Evolutionary conservation across 2,888 invertebrate species (phyloP), one percentile per base, ranked within the genome.

Genomic region (Aleiodes leptofemur): DNA sequence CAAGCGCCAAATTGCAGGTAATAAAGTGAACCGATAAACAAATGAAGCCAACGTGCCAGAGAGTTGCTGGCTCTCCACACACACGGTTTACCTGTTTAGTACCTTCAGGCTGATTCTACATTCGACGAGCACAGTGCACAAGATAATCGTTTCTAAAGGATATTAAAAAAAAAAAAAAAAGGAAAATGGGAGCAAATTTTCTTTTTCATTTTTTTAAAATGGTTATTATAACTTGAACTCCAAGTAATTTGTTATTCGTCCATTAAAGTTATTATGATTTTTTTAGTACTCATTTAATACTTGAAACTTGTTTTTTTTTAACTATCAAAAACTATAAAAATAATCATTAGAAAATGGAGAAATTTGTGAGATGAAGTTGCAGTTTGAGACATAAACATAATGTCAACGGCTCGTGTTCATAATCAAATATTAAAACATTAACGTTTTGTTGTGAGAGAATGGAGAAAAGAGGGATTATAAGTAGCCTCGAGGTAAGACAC

Each of bases 21-120:
- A 87, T 87, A 87, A 87, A 86, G 86, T 81, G 83, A 81, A 83
- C 84, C 86, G 86, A 87, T 87, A 86, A 86, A 86, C 84, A 87
- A 87, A 87, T 87, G 85, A 86, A 87, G 84, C 83, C 43, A 87
- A 83, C 83, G 84, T 81, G 84, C 84, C 80, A 82, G 79, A 82
- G 79, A 43, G 64, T 64, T 64, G 64, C 16, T 64, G 4, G 9
- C n/a, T 38, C 59, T 61, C 61, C 64, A 64, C 64, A 64, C 64
- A 64, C 64, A 64, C 64, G 48, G 64, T 64, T 64, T 64, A 64
- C 64, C 23, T 64, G 64, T 64, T 64, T 64, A 64, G 64, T 64
- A n/a, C 64, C 64, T 43, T n/a, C 16, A 13, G 64, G 64, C 64
- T 64, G 8, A 64, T 16, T 64, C 64, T 64, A 64, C 43, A 64